Percentiles rank a stretch among this genome's conserved stretches.
These are phyloP conservation scores for Auanema freiburgensis DNA, from an alignment of 2,888 invertebrate genomes.

Conservation along the genomic window DNA sequence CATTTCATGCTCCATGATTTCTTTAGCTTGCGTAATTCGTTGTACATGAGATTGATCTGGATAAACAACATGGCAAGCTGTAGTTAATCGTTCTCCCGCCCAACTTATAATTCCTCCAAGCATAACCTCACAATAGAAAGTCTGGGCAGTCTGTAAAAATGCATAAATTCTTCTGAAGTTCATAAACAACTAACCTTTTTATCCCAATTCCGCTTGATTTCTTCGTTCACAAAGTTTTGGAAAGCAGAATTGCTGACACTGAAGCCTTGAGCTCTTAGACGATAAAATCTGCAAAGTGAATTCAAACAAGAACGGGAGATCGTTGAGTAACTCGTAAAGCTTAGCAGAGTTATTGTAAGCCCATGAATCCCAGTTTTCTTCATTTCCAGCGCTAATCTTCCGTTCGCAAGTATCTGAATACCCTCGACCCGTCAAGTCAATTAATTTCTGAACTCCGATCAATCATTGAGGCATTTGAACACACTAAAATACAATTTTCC, in stretches of 20 bases:
- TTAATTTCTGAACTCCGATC: slow-evolving; percentile 19
- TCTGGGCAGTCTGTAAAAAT: slow-evolving; percentile 24
- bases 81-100: slow-evolving; percentile 17
- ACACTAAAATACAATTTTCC: slow-evolving; percentile 20
- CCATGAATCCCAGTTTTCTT: slow-evolving; percentile 26
- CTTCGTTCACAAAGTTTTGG: slow-evolving; percentile 27
- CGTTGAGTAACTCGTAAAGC: slow-evolving; percentile 14
- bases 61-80: slow-evolving; percentile 34
- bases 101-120: slow-evolving; percentile 31
- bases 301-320: slow-evolving; percentile 9
- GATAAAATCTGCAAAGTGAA: slow-evolving; percentile 29
- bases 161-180: not conserved
- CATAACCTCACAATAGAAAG: slow-evolving; percentile 37
- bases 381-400: slow-evolving; percentile 23
- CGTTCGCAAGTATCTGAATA: slow-evolving; percentile 31
- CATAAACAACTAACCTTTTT: slow-evolving; percentile 9
- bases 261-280: slow-evolving; percentile 30
- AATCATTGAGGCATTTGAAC: not conserved
- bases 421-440: slow-evolving; percentile 32
- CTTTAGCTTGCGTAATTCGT: slow-evolving; percentile 19
- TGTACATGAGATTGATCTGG: slow-evolving; percentile 22
- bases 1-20: slow-evolving; percentile 27
- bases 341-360: slow-evolving; percentile 4
- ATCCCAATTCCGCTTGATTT: slow-evolving; percentile 19
- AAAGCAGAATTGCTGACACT: slow-evolving; percentile 11